phyloP scores from a whole-genome alignment of 2,113 vertebrate genomes.

The Caretta caretta region DNA sequence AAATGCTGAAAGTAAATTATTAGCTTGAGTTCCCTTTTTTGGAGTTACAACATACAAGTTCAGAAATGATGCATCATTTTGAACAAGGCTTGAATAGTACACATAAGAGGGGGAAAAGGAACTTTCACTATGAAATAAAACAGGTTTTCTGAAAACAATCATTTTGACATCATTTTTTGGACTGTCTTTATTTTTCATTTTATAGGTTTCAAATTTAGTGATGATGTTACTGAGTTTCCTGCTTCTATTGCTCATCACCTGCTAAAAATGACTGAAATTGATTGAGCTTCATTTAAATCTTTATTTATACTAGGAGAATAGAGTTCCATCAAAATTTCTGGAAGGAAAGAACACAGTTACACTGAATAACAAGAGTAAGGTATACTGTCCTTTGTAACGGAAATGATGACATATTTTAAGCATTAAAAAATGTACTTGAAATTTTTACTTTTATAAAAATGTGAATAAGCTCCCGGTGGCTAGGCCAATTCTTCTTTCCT shows the following conservation, averaged over 20 bases:
- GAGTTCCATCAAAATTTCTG: slow-evolving; percentile 26
- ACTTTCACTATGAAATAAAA: slow-evolving; percentile 54
- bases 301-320: neutral
- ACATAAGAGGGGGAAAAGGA: slow-evolving; percentile 32
- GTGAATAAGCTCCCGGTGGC: neutral
- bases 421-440: neutral
- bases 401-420: neutral
- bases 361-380: neutral
- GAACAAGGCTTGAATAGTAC: slow-evolving; percentile 6
- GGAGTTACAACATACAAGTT: neutral
- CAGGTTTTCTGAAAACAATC: slow-evolving; percentile 49
- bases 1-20: slow-evolving; percentile 23
- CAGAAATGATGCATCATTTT: neutral
- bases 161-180: slow-evolving; percentile 22
- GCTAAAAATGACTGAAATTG: slow-evolving; percentile 57
- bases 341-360: slow-evolving; percentile 49
- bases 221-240: slow-evolving; percentile 26
- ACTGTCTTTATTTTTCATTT: slow-evolving; percentile 57
- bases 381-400: neutral
- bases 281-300: slow-evolving; percentile 41
- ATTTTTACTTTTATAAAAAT: slow-evolving; percentile 34
- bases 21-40: slow-evolving; percentile 40
- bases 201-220: slow-evolving; percentile 3
- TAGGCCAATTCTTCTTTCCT: neutral
- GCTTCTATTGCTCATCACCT: slow-evolving; percentile 16